Conservation (phyloP, 2,888 invertebrate species). For the Anthophora plumipes region DNA sequence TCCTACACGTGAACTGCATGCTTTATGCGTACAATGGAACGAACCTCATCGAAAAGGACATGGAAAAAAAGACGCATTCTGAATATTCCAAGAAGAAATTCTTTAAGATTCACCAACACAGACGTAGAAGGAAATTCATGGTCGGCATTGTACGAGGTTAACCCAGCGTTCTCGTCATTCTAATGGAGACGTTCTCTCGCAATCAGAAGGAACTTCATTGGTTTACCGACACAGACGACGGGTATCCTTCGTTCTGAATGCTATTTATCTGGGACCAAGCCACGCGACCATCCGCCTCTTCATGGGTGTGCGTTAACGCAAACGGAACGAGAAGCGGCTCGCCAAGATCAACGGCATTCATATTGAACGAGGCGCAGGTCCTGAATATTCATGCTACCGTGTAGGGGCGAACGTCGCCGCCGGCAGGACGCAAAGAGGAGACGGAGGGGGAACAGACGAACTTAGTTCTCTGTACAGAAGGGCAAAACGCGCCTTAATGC, state of each 20-base stretch:
- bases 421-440: constrained; percentile 55
- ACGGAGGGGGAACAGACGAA: constrained; percentile 60
- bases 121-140: not conserved
- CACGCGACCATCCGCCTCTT: constrained; percentile 61
- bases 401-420: constrained; percentile 69
- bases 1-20: constrained; percentile 56
- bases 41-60: constrained; percentile 35
- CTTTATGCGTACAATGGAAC: constrained; percentile 39
- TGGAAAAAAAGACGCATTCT: constrained; percentile 21
- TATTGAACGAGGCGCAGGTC: constrained; percentile 81
- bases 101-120: constrained; percentile 32
- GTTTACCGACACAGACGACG: constrained; percentile 38
- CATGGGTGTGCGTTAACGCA: constrained; percentile 72
- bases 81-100: constrained; percentile 41
- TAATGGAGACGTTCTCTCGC: constrained; percentile 21
- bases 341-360: constrained; percentile 83
- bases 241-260: constrained; percentile 65
- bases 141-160: constrained; percentile 5
- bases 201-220: constrained; percentile 43
- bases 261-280: constrained; percentile 67
- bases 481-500: constrained; percentile 74
- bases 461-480: constrained; percentile 70
- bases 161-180: not conserved
- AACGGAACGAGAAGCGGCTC: constrained; percentile 76
- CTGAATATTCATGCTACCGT: constrained; percentile 81